phyloP scores from a whole-genome alignment of 2,113 vertebrate species.

The Edolisoma coerulescens region DNA sequence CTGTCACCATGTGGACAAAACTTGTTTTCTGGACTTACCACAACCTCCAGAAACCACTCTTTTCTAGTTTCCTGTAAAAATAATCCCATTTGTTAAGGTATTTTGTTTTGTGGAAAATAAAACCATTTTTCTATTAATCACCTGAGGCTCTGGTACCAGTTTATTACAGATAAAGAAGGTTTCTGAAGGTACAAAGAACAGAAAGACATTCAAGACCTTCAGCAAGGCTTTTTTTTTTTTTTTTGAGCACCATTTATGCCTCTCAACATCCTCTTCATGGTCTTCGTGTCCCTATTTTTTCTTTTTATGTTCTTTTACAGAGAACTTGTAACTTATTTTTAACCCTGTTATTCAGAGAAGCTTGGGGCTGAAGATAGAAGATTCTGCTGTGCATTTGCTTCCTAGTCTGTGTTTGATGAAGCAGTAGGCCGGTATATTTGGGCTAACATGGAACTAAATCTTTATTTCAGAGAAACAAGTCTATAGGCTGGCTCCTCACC shows the following conservation, averaged over 20 bases:
- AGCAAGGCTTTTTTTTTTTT: background rate
- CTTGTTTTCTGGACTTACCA: background rate
- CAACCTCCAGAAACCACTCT: background rate
- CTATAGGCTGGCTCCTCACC: background rate
- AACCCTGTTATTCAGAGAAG: conserved; percentile 67
- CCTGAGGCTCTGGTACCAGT: background rate
- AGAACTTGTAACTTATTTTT: conserved; percentile 46
- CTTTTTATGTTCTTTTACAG: conserved; percentile 36
- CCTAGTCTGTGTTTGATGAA: conserved; percentile 76
- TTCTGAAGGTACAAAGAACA: background rate
- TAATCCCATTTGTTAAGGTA: background rate
- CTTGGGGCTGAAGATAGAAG: conserved; percentile 72
- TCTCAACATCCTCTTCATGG: background rate
- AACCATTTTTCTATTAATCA: background rate
- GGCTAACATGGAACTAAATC: background rate
- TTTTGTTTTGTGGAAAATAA: background rate
- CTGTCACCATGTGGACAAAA: conserved; percentile 26
- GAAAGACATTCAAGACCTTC: background rate
- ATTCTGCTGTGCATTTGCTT: conserved; percentile 78
- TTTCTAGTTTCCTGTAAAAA: background rate
- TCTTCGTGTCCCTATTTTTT: background rate
- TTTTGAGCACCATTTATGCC: background rate
- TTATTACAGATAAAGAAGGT: background rate
- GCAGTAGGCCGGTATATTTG: conserved; percentile 48
- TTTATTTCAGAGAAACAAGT: background rate